phyloP scores from a whole-genome alignment of 2,113 vertebrate genomes.

The Rhabdornis inornatus region DNA sequence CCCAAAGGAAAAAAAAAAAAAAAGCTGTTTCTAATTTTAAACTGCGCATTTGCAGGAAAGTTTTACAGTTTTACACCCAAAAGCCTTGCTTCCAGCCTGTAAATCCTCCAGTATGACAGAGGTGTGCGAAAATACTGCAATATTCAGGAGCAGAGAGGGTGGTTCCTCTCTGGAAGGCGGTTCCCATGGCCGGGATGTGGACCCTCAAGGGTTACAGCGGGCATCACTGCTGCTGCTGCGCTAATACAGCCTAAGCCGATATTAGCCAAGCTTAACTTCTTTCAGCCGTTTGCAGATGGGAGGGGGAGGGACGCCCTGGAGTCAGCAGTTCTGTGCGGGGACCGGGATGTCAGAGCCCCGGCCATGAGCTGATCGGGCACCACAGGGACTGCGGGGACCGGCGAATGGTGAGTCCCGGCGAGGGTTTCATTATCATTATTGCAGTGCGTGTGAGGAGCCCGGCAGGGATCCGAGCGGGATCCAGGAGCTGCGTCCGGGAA shows the following conservation, averaged over 20 bases:
- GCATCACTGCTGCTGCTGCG: conserved; percentile 42
- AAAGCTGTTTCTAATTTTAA: neutral
- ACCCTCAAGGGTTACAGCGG: conserved; percentile 66
- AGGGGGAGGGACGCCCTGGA: conserved; percentile 60
- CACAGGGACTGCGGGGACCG: neutral
- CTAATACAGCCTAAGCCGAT: conserved; percentile 78
- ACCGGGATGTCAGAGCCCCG: neutral
- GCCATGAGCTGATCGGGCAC: conserved; percentile 10
- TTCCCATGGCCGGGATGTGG: neutral
- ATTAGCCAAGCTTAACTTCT: conserved; percentile 76
- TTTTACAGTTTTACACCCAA: neutral
- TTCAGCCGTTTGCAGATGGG: conserved; percentile 69
- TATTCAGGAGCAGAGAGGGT: neutral
- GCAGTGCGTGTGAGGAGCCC: neutral
- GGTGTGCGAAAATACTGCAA: neutral
- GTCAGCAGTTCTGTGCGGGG: conserved; percentile 40
- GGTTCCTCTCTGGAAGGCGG: neutral
- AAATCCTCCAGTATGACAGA: neutral
- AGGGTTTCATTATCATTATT: rapidly evolving
- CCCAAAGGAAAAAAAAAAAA: rapidly evolving
- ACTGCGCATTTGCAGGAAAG: neutral
- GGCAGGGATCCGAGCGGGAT: too few species aligned
- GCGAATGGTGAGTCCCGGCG: neutral
- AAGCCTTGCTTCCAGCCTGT: neutral
- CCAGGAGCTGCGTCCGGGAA: neutral